Conservation (phyloP, 2,888 invertebrate genomes). For the Phyllotreta cruciferae region DNA sequence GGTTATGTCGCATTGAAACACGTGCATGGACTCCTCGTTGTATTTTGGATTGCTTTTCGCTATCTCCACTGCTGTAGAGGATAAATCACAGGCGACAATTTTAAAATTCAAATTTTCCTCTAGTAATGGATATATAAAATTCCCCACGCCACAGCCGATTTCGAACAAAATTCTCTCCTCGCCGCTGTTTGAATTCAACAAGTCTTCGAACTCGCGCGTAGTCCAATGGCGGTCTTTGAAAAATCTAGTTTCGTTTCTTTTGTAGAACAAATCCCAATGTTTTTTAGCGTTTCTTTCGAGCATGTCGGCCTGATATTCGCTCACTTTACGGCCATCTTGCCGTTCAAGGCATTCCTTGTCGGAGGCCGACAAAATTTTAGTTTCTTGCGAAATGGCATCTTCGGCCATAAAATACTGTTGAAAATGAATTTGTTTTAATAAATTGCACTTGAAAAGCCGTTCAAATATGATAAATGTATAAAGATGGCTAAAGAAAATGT, state of each 20-base stretch:
- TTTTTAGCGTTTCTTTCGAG: conserved; percentile 84
- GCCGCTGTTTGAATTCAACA: conserved; percentile 51
- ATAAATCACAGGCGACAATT: conserved; percentile 91
- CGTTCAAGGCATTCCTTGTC: conserved; percentile 69
- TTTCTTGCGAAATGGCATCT: conserved; percentile 12
- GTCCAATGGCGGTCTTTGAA: conserved; percentile 98
- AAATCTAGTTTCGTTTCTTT: conserved; percentile 90
- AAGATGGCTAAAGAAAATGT: background rate
- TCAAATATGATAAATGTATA: background rate
- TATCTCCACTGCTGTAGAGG: conserved; percentile 87
- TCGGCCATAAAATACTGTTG: conserved; percentile 20
- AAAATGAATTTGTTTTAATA: background rate
- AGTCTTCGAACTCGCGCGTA: conserved; percentile 82
- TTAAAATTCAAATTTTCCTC: conserved; percentile 77
- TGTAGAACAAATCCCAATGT: conserved; percentile 97
- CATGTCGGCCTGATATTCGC: conserved; percentile 77
- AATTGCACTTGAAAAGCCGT: background rate
- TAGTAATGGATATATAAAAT: conserved; percentile 91
- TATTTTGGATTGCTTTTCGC: conserved; percentile 76
- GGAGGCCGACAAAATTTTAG: conserved; percentile 65
- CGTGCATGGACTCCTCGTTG: conserved; percentile 70
- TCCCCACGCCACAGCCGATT: conserved; percentile 96
- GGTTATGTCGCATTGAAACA: conserved; percentile 88
- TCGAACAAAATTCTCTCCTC: conserved; percentile 68
- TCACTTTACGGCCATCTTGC: conserved; percentile 74